Evolutionary conservation across 2,888 invertebrate genomes (phyloP).

Genomic region (Eubasilissa splendida): DNA sequence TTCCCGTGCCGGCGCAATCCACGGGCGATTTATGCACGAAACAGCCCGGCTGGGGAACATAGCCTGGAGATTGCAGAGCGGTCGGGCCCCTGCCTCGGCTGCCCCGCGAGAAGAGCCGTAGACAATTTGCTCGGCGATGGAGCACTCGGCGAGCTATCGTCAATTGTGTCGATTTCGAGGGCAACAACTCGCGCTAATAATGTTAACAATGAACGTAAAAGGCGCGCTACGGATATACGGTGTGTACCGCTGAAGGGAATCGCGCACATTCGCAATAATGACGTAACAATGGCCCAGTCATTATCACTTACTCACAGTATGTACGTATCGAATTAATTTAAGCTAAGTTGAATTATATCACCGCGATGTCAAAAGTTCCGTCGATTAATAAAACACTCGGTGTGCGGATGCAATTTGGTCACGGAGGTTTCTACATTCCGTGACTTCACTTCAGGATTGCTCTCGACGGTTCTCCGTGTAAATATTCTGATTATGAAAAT

Average conservation of each 20-base stretch:
- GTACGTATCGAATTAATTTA: neutral
- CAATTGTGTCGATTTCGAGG: neutral
- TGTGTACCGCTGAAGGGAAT: neutral
- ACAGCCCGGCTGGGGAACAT: conserved; percentile 12
- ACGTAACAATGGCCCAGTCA: too few relatives aligned
- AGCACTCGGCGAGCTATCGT: neutral
- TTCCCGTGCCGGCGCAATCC: conserved; percentile 51
- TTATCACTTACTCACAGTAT: too few relatives aligned
- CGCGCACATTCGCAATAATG: too few relatives aligned
- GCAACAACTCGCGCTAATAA: conserved; percentile 17
- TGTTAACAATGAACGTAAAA: neutral
- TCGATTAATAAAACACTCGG: neutral
- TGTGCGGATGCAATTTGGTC: neutral
- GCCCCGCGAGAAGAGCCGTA: neutral
- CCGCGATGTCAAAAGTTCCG: neutral
- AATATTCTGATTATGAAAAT: too few relatives aligned
- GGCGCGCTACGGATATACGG: neutral
- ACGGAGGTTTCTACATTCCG: neutral
- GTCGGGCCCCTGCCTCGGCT: neutral
- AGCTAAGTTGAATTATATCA: neutral
- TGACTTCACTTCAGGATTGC: too few relatives aligned
- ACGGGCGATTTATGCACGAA: conserved; percentile 34
- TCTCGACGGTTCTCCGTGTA: too few relatives aligned
- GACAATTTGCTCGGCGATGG: neutral
- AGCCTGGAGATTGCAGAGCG: conserved; percentile 2